Evolutionary conservation across 2,888 invertebrate genomes (phyloP).

Genomic region (Chironomus tentans): DNA sequence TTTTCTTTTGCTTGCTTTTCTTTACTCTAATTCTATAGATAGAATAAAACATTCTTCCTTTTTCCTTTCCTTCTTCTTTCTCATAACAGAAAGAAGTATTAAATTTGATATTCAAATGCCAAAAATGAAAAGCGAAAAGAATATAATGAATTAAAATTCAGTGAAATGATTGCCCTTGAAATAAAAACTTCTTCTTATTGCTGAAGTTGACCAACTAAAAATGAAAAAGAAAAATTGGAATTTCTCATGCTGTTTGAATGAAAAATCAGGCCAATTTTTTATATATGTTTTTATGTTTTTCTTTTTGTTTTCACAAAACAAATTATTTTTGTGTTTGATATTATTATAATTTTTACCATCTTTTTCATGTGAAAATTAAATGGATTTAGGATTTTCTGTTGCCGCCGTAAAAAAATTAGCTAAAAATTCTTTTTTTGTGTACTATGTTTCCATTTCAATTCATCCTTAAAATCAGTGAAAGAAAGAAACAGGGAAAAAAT

Average conservation of each 20-base stretch:
- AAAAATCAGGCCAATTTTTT: slow-evolving; percentile 1
- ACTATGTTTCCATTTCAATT: too few species aligned
- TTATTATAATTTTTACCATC: too few species aligned
- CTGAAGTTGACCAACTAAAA: not conserved
- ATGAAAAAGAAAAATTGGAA: not conserved
- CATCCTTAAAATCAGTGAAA: too few species aligned
- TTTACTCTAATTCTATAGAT: not conserved
- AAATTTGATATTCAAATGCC: not conserved
- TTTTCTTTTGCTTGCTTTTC: not conserved
- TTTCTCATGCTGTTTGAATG: not conserved
- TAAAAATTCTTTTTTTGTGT: too few species aligned
- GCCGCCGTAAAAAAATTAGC: too few species aligned
- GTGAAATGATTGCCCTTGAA: slow-evolving; percentile 23
- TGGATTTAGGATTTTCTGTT: too few species aligned
- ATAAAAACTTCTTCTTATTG: not conserved
- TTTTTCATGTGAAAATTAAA: too few species aligned
- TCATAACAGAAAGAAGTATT: not conserved
- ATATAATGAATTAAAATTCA: slow-evolving; percentile 9
- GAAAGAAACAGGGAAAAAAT: too few species aligned
- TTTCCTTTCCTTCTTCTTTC: not conserved
- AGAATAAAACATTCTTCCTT: not conserved
- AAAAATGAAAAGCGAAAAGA: not conserved
- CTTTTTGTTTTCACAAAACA: not conserved
- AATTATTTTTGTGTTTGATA: too few species aligned
- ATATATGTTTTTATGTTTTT: not conserved